Evolutionary conservation across 2,888 invertebrate genomes (phyloP), one percentile per base, ranked within the genome.

Genomic region (Drosophila longiperda): DNA sequence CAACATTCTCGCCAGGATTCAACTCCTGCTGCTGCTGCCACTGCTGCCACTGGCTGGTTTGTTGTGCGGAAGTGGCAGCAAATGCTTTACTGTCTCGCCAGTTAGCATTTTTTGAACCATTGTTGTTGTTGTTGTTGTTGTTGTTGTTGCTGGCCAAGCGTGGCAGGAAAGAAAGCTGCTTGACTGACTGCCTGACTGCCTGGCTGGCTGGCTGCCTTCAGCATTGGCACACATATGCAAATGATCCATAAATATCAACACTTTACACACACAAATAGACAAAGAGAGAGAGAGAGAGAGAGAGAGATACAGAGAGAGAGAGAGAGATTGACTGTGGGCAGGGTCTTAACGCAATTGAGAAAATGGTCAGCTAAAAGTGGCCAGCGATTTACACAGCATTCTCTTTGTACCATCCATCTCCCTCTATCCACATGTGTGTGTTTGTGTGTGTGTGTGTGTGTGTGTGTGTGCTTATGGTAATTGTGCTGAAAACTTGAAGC

Each of bases 171-270:
- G 69, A 73, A 75, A 66, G 71, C 75, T 69, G 69, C 65, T 42
- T 45, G 57, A 42, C 57, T 57, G 57, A 48, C 33, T 38, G 20
- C 36, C 26, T 26, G 57, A n/a, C 55, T 26, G 57, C n/a, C 55
- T n/a, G 5, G 26, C 26, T 26, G 55, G 29, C 57, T 55, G 55
- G n/a, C 38, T 34, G 49, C 60, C 70, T 61, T 63, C 53, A 66
- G 69, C 74, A 73, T 78, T 78, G 78, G 76, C 78, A 82, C 82
- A 82, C 89, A 81, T 89, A 87, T 87, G 87, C 87, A 87, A 87
- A 87, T 86, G 87, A 89, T 87, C 89, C 87, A 87, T 87, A 87
- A 87, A 89, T 87, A 87, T 87, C 89, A 89, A 87, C 87, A 87
- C 87, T 84, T 86, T 85, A 57, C 54, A 36, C 54, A 66, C 48